Conservation (phyloP, 1,140 invertebrate species). For the Agrypnia vestita region DNA sequence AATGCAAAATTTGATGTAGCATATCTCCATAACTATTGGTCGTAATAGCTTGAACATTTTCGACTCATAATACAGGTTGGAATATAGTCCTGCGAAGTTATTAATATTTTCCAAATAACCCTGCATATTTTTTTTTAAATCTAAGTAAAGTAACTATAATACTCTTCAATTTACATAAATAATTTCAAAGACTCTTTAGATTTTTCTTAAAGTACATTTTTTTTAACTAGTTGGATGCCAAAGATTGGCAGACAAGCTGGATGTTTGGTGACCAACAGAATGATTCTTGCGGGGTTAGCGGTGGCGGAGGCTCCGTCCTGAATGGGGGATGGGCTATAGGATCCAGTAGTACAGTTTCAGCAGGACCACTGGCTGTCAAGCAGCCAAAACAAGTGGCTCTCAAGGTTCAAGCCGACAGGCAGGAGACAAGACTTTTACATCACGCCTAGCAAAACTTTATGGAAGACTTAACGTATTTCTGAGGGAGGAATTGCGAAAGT, state of each 20-base stretch:
- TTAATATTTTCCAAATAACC: no score
- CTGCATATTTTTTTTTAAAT: no score
- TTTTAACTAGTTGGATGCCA: conserved; percentile 57
- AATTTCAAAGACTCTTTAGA: conserved; percentile 11
- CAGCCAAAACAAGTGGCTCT: conserved; percentile 79
- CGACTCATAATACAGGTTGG: no score
- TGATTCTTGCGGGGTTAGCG: conserved; percentile 35
- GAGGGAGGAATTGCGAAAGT: no score
- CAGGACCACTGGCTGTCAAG: conserved; percentile 66
- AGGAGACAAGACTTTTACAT: conserved; percentile 94
- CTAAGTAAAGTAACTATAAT: no score
- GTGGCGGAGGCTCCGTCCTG: conserved; percentile 52
- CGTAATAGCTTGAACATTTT: no score
- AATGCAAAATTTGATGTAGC: no score
- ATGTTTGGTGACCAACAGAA: conserved; percentile 59
- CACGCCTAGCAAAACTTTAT: conserved; percentile 73
- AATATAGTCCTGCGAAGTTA: no score
- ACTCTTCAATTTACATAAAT: no score
- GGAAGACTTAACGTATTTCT: no score
- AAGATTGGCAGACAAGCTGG: conserved; percentile 59
- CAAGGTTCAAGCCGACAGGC: conserved; percentile 83
- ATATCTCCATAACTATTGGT: no score
- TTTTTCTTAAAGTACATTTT: conserved; percentile 17
- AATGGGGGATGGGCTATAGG: conserved; percentile 42
- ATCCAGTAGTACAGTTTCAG: conserved; percentile 28